Conservation (phyloP, 1,140 invertebrate species). For the Bombus turneri region DNA sequence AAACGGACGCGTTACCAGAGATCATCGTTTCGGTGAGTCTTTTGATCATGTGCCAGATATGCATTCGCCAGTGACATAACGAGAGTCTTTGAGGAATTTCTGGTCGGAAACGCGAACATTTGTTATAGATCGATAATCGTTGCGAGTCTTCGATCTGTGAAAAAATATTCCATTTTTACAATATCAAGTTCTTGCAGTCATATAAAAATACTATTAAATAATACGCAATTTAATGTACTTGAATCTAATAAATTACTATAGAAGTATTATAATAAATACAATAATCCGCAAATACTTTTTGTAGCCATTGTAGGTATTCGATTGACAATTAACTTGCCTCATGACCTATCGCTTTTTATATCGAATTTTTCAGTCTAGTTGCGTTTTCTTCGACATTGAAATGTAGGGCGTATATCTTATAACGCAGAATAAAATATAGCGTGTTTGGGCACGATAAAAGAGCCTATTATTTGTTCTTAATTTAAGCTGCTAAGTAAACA, state of each 20-base stretch:
- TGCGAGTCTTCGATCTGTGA: neutral
- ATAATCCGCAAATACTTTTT: no score
- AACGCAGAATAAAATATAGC: neutral
- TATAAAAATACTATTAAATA: no score
- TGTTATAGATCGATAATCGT: neutral
- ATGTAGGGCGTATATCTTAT: neutral
- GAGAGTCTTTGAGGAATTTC: neutral
- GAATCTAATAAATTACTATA: no score
- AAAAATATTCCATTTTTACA: neutral
- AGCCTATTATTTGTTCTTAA: neutral
- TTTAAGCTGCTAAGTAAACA: neutral
- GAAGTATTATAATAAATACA: no score
- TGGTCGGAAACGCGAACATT: neutral
- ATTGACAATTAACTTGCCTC: no score
- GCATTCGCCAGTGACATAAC: conserved; percentile 46
- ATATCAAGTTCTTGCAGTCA: no score
- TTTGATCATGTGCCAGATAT: conserved; percentile 52
- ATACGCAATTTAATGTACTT: no score
- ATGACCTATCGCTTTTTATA: no score
- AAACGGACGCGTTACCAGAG: conserved; percentile 18
- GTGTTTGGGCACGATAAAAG: no score
- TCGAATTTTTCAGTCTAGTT: neutral
- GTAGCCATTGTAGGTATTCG: no score
- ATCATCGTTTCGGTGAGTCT: conserved; percentile 55
- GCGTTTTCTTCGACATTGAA: neutral